Percentiles rank a stretch among this genome's conserved stretches.
Evolutionary conservation across 2,888 invertebrate species (phyloP).

Genomic region (Hyles lineata): DNA sequence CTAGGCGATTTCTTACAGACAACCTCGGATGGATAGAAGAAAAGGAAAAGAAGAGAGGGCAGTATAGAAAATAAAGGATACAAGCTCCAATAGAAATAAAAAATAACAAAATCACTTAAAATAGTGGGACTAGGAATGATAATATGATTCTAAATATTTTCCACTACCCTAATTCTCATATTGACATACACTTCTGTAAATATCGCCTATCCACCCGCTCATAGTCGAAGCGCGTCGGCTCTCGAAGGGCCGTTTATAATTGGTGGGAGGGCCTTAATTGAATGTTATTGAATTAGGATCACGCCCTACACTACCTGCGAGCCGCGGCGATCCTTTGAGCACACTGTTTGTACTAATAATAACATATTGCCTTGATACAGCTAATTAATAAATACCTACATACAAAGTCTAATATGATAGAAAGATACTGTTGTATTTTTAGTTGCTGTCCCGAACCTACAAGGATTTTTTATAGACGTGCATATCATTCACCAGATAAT

Average conservation of each 20-base stretch:
- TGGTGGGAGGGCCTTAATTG: constrained; percentile 69
- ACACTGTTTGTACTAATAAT: constrained; percentile 2
- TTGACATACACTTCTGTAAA: neutral
- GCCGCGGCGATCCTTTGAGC: constrained; percentile 8
- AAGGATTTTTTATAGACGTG: too few relatives aligned
- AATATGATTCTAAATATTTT: neutral
- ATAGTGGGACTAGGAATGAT: too few relatives aligned
- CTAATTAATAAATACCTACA: neutral
- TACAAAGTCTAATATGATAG: neutral
- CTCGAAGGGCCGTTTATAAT: constrained; percentile 60
- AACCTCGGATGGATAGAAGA: too few relatives aligned
- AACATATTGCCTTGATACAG: neutral
- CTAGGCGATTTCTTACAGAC: too few relatives aligned
- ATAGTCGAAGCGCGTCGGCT: constrained; percentile 36
- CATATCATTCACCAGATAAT: too few relatives aligned
- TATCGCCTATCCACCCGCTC: constrained; percentile 40
- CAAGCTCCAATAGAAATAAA: too few relatives aligned
- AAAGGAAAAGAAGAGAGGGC: too few relatives aligned
- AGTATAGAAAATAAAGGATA: too few relatives aligned
- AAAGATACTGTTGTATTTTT: too few relatives aligned
- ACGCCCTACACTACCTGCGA: constrained; percentile 52
- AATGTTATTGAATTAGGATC: constrained; percentile 79
- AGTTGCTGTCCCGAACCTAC: too few relatives aligned
- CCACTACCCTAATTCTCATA: neutral
- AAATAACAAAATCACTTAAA: too few relatives aligned